Evolutionary conservation across 2,888 invertebrate genomes (phyloP).

Genomic region (Heliconius hortense): DNA sequence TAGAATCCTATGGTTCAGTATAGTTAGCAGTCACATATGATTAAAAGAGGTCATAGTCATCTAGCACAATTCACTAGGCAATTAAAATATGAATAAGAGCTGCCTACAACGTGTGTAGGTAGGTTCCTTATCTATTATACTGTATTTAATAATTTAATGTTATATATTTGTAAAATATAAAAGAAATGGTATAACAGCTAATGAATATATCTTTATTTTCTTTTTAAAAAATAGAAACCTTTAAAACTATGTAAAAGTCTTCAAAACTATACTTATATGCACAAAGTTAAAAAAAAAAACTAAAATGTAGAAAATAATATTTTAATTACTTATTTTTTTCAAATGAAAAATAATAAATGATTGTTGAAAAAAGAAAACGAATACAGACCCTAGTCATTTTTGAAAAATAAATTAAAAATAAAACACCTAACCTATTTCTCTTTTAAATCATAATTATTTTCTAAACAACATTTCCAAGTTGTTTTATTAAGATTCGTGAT

Average conservation of each 20-base stretch:
- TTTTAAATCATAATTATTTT: constrained; percentile 20
- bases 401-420: no score
- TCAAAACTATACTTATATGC: no score
- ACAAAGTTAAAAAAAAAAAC: no score
- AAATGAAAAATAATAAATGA: no score
- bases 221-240: no score
- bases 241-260: no score
- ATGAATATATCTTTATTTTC: no score
- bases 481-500: constrained; percentile 44
- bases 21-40: background rate
- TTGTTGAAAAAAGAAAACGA: no score
- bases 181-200: background rate
- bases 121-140: background rate
- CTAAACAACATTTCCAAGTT: constrained; percentile 32
- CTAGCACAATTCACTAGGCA: background rate
- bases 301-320: no score
- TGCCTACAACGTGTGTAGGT: background rate
- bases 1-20: background rate
- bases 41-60: constrained; percentile 2
- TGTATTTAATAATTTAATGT: background rate
- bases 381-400: no score
- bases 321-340: no score
- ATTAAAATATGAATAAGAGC: constrained; percentile 2
- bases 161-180: background rate
- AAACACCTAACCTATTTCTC: background rate